These are phyloP conservation scores for Xenopus petersii DNA, from an alignment of 2,797 vertebrate genomes.

Conservation along the genomic window DNA sequence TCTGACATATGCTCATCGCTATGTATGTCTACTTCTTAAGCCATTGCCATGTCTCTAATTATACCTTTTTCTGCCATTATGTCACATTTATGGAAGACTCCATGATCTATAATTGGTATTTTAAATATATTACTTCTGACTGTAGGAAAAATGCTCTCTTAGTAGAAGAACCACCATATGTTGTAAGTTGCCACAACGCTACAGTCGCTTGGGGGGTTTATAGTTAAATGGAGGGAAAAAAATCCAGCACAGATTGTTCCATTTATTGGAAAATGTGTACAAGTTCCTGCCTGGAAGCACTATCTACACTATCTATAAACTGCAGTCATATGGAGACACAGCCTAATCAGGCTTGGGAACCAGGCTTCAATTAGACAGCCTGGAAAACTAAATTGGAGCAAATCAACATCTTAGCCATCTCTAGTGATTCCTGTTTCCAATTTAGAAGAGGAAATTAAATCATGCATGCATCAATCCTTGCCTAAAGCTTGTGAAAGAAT, in stretches of 20 bases:
- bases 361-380: conserved; percentile 68
- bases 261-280: conserved; percentile 63
- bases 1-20: no score
- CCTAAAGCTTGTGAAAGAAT: conserved; percentile 56
- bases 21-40: no score
- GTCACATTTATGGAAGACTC: no score
- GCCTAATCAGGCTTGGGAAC: conserved; percentile 69
- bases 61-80: no score
- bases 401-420: conserved; percentile 72
- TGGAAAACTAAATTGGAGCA: conserved; percentile 69
- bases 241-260: conserved; percentile 61
- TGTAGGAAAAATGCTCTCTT: no score
- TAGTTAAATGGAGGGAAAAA: background rate
- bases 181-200: no score
- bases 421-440: conserved; percentile 72
- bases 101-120: no score
- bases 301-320: conserved; percentile 59
- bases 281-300: conserved; percentile 67
- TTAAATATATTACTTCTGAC: no score
- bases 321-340: conserved; percentile 70
- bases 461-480: conserved; percentile 70
- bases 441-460: conserved; percentile 72
- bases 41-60: no score
- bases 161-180: no score
- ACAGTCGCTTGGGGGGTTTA: no score